These are phyloP conservation scores for Thecocarcelia acutangulata DNA, from an alignment of 2,888 invertebrate species.

Conservation along the genomic window DNA sequence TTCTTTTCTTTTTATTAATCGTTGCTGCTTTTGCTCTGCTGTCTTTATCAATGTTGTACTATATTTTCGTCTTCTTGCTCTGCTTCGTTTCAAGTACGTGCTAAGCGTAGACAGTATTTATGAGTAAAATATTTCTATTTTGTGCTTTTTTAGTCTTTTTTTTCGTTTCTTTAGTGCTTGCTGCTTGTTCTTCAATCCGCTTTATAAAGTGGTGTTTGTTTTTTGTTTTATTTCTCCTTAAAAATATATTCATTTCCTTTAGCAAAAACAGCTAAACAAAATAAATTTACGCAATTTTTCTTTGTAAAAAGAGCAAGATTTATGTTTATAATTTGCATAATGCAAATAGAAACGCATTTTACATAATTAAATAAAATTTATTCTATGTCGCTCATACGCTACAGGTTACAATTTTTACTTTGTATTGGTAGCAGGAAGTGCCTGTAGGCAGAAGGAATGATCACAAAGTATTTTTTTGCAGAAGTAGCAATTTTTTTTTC, in stretches of 20 bases:
- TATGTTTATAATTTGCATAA: slow-evolving; percentile 33
- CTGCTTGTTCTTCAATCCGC: not conserved
- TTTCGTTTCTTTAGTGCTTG: not conserved
- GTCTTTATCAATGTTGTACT: slow-evolving; percentile 28
- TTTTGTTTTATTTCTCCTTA: not conserved
- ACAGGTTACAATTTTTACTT: not conserved
- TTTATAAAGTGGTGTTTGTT: not conserved
- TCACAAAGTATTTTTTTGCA: too few species aligned
- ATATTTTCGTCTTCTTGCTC: slow-evolving; percentile 26
- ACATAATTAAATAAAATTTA: slow-evolving; percentile 1
- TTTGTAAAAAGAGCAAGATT: slow-evolving; percentile 17
- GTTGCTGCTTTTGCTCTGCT: slow-evolving; percentile 23
- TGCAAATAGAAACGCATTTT: slow-evolving; percentile 9
- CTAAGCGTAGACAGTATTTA: slow-evolving; percentile 45
- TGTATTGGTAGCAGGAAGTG: too few species aligned
- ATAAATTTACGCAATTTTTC: slow-evolving; percentile 1
- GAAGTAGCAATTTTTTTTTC: too few species aligned
- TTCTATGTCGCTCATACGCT: slow-evolving; percentile 5
- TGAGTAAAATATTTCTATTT: slow-evolving; percentile 34
- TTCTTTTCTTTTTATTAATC: not conserved
- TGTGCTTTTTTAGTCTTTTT: not conserved
- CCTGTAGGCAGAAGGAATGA: too few species aligned
- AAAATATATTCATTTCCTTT: slow-evolving; percentile 31
- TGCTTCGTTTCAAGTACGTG: slow-evolving; percentile 48
- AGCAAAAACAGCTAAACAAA: slow-evolving; percentile 1